These are phyloP conservation scores for Pangasius macronema DNA, from an alignment of 2,797 vertebrate species.

Conservation along the genomic window DNA sequence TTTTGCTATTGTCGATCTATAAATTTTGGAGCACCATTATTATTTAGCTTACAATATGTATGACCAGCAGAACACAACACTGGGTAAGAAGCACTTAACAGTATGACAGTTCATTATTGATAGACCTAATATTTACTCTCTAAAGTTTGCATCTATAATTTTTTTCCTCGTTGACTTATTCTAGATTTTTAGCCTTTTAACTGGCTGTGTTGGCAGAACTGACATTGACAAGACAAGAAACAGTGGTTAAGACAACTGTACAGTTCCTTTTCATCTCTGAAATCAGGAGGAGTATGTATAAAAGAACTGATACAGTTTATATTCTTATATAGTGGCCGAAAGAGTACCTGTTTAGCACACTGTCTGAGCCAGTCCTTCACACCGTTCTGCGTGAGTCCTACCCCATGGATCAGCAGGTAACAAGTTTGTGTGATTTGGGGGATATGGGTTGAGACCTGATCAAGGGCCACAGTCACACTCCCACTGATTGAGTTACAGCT, in stretches of 20 bases:
- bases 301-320: background rate
- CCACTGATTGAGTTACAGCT: constrained; percentile 84
- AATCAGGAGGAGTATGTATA: background rate
- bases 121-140: background rate
- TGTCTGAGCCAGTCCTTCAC: constrained; percentile 92
- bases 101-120: background rate
- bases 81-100: background rate
- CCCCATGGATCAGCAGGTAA: constrained; percentile 88
- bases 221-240: background rate
- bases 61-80: background rate
- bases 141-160: background rate
- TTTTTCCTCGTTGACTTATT: background rate
- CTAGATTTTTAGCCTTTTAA: background rate
- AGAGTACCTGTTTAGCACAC: constrained; percentile 87
- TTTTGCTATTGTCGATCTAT: background rate
- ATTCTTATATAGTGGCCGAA: background rate
- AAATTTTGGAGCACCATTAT: background rate
- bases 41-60: background rate
- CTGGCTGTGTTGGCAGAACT: background rate
- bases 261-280: background rate
- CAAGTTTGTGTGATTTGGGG: constrained; percentile 67
- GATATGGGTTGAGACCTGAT: constrained; percentile 64
- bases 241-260: background rate
- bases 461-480: constrained; percentile 76
- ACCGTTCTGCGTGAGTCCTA: constrained; percentile 84